phyloP scores from a whole-genome alignment of 2,113 vertebrate genomes.

The Anarhynchus alexandrinus region DNA sequence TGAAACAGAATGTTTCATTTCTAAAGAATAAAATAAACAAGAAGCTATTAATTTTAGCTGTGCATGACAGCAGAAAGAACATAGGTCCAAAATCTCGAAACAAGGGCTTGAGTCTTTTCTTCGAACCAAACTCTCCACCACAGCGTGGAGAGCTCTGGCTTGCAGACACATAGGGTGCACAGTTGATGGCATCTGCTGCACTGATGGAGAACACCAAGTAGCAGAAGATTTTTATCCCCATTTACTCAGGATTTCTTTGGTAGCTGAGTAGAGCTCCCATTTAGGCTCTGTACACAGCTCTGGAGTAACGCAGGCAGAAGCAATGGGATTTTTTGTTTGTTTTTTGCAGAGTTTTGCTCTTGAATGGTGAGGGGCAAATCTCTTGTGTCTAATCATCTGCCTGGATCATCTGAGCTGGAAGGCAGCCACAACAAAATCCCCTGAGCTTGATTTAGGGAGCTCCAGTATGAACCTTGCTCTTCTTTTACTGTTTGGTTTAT shows the following conservation, averaged over 20 bases:
- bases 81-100: neutral
- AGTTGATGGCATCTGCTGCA: neutral
- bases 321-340: neutral
- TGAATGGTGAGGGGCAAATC: neutral
- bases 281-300: neutral
- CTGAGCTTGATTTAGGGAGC: neutral
- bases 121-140: neutral
- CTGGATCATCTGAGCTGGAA: neutral
- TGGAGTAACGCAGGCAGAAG: neutral
- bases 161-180: neutral
- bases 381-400: neutral
- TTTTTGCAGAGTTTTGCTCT: neutral
- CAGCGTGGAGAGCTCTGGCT: neutral
- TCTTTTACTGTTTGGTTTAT: neutral
- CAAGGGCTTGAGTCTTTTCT: neutral
- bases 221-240: neutral
- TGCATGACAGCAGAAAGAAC: neutral
- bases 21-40: neutral
- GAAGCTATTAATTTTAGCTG: neutral
- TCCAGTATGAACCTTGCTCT: neutral
- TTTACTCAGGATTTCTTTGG: neutral
- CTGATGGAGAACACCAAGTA: neutral
- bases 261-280: neutral
- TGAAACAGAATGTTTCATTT: neutral
- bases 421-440: neutral